Evolutionary conservation across 2,113 vertebrate species (phyloP), one percentile per base, ranked within the genome.

Genomic region (Chaenocephalus aceratus): DNA sequence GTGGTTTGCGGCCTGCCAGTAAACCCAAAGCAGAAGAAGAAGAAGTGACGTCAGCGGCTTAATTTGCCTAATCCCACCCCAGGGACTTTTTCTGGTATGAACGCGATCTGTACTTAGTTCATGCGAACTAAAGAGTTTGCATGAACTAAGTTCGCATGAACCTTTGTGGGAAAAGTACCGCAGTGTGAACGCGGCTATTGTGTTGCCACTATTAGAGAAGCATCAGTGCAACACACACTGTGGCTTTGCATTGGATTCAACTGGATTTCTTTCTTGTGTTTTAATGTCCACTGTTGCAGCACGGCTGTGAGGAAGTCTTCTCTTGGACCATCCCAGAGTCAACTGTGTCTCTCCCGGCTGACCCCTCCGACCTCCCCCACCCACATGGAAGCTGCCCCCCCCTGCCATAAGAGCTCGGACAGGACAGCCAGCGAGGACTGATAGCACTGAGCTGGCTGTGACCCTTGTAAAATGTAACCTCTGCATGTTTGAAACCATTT

Each of bases 351-450:
- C 12, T 85, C 82, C 23, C 84, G 81, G 0, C 70, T 94, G 65
- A 93, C 90, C 6, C 93, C 92, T 0, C 93, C 93, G 6, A 52
- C 89, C 48, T 91, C 86, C 18, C 84, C 84, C 0, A 88, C 86
- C 3, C 52, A 56, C 8, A 69, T 75, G 3, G 91, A 93, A 45
- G 76, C 79, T 2, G 89, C 72, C 16, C 93, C 92, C 8, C 93
- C 93, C 53, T 82, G 83, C 58, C 72, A 83, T 64, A 86, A 84
- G 67, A 89, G 79, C 59, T 90, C 76, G 88, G 62, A 10, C 72
- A 11, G 15, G 18, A 30, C 44, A 10, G 36, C 11, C 21, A 44
- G 6, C 34, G 56, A 7, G 21, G 21, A 48, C 53, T 76, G 45
- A 61, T 51, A 41, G 5, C n/a, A 26, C 16, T 58, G 69, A 75